These are phyloP conservation scores for Cardiocondyla obscurior DNA, from an alignment of 1,140 invertebrate genomes.

Conservation along the genomic window DNA sequence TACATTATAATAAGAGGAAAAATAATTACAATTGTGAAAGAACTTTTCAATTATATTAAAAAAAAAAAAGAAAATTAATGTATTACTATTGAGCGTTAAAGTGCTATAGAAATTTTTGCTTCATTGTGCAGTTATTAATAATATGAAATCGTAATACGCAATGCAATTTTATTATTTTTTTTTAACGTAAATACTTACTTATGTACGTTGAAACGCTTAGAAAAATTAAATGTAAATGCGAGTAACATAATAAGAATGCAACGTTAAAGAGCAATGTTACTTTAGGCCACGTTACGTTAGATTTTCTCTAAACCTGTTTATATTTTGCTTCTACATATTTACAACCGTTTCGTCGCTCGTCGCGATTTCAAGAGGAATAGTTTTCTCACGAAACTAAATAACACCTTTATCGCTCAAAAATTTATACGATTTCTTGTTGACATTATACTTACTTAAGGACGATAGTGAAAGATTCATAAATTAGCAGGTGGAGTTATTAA, in stretches of 20 bases:
- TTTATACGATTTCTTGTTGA: background rate
- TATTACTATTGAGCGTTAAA: background rate
- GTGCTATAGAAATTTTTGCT: background rate
- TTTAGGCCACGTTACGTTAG: background rate
- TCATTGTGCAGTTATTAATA: background rate
- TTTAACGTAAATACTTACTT: background rate
- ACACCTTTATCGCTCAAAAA: background rate
- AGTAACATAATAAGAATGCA: background rate
- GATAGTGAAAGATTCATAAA: background rate
- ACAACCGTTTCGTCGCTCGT: too few relatives aligned
- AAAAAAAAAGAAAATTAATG: background rate
- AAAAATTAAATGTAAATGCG: background rate
- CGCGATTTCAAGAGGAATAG: background rate
- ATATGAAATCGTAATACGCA: background rate
- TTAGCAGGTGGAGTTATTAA: background rate
- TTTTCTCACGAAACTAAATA: background rate
- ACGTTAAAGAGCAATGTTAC: background rate
- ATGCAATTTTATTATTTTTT: background rate
- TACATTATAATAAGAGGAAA: background rate
- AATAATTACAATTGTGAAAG: background rate
- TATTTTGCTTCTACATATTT: background rate
- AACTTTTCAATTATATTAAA: background rate
- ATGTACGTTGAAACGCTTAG: background rate
- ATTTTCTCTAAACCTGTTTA: background rate
- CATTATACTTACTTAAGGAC: background rate